Evolutionary conservation across 1,140 invertebrate species (phyloP).

Genomic region (Drosophila orena): DNA sequence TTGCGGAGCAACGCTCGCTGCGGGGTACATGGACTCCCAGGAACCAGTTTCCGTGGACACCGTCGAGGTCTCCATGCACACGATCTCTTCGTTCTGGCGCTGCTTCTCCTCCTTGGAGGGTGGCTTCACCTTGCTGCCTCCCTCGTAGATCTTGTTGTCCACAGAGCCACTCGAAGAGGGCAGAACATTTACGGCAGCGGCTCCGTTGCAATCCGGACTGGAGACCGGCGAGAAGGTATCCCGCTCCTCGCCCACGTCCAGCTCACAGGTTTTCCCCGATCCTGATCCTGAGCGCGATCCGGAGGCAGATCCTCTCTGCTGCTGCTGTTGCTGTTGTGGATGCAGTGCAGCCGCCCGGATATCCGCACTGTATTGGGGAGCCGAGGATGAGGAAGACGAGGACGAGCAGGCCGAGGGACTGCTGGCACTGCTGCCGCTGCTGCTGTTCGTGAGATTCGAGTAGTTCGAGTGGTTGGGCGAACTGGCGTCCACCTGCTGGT

Average conservation of each 20-base stretch:
- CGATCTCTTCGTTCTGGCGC: slow-evolving; percentile 89
- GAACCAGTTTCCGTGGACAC: slow-evolving; percentile 87
- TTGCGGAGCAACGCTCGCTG: slow-evolving; percentile 2
- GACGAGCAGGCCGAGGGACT: slow-evolving; percentile 51
- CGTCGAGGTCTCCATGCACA: slow-evolving; percentile 87
- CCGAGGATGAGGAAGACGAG: slow-evolving; percentile 64
- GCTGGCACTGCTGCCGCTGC: slow-evolving; percentile 42
- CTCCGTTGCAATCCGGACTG: slow-evolving; percentile 64
- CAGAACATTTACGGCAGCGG: slow-evolving; percentile 8
- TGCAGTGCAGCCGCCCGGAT: slow-evolving; percentile 44
- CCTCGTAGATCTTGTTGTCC: slow-evolving; percentile 57
- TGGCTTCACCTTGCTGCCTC: slow-evolving; percentile 44
- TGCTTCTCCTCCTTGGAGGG: slow-evolving; percentile 89
- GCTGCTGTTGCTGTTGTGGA: background rate
- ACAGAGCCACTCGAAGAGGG: slow-evolving; percentile 28
- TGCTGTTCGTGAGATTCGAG: slow-evolving; percentile 77
- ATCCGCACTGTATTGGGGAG: slow-evolving; percentile 81
- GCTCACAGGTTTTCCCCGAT: slow-evolving; percentile 74
- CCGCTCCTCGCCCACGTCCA: slow-evolving; percentile 76
- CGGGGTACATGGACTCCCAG: slow-evolving; percentile 87
- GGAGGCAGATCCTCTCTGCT: slow-evolving; percentile 22
- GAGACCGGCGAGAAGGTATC: slow-evolving; percentile 77
- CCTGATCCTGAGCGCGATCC: slow-evolving; percentile 57
- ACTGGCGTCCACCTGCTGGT: slow-evolving; percentile 67
- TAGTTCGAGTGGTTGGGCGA: slow-evolving; percentile 75